A percentile compares a stretch with the other conserved stretches of the same genome.
Evolutionary conservation across 2,113 vertebrate species (phyloP).

Genomic region (Hoplias malabaricus): DNA sequence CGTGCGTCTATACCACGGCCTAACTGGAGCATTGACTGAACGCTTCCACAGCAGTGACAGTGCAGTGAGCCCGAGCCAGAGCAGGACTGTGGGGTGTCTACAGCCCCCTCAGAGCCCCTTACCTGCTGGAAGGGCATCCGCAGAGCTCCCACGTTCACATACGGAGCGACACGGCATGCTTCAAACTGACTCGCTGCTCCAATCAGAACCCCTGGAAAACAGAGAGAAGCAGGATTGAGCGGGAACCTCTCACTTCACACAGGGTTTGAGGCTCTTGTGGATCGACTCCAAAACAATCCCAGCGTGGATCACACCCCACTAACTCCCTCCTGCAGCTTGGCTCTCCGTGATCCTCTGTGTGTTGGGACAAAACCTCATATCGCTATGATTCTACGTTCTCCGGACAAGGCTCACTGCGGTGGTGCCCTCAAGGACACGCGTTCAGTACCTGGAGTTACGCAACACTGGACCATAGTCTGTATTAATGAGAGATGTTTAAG

Average conservation of each 20-base stretch:
- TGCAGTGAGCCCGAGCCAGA: constrained; percentile 63
- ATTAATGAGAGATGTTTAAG: no score
- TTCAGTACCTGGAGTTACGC: no score
- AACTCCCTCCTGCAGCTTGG: neutral
- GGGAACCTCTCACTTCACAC: neutral
- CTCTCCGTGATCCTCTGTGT: neutral
- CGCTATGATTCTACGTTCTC: no score
- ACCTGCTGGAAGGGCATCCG: constrained; percentile 99
- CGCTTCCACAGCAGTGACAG: constrained; percentile 50
- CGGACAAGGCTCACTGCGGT: no score
- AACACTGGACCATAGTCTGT: no score
- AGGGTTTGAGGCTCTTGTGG: constrained; percentile 17
- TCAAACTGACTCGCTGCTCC: constrained; percentile 97
- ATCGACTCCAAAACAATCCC: neutral
- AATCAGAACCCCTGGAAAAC: constrained; percentile 87
- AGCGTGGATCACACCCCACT: constrained; percentile 9
- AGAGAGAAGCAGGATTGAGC: constrained; percentile 45
- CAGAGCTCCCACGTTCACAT: constrained; percentile 97
- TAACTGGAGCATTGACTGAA: neutral
- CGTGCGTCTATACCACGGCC: neutral
- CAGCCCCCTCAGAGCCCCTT: constrained; percentile 75
- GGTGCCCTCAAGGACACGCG: no score
- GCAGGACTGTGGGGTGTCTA: constrained; percentile 60
- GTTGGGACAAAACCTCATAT: no score
- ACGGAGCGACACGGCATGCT: constrained; percentile 96